Evolutionary conservation across 2,113 vertebrate species (phyloP).

Genomic region (Calypte anna): DNA sequence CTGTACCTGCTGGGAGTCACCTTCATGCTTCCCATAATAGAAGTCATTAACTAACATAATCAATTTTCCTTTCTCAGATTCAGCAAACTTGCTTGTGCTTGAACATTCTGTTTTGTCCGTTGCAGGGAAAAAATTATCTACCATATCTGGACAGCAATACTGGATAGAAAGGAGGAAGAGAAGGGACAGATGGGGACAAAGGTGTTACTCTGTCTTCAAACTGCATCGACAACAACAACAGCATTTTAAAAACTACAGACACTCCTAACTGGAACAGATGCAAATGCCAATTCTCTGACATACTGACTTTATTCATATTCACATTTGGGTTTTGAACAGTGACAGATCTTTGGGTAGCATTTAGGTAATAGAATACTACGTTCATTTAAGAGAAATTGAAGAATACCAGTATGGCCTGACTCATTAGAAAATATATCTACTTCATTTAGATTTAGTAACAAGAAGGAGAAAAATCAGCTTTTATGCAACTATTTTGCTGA

Average conservation of each 20-base stretch:
- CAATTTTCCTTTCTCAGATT: conserved; percentile 88
- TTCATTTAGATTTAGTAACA: neutral
- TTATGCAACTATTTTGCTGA: neutral
- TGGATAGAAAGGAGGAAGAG: conserved; percentile 57
- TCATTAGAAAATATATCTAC: neutral
- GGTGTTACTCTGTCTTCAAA: neutral
- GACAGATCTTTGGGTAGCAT: neutral
- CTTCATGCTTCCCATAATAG: conserved; percentile 92
- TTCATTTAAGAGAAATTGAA: neutral
- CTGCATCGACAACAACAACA: neutral
- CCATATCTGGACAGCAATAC: conserved; percentile 84
- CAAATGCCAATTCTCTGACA: neutral
- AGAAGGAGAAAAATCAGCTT: neutral
- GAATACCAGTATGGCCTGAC: neutral
- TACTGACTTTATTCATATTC: neutral
- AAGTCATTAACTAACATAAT: conserved; percentile 98
- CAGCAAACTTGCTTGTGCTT: conserved; percentile 56
- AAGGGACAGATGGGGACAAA: conserved; percentile 3
- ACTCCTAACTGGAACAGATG: neutral
- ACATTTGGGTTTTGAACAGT: neutral
- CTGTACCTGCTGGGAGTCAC: conserved; percentile 76
- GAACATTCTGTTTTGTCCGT: conserved; percentile 58
- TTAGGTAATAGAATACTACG: neutral
- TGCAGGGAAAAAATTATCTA: conserved; percentile 74
- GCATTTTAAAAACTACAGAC: neutral